Evolutionary conservation across 1,140 invertebrate genomes (phyloP).

Genomic region (Caenorhabditis latens): DNA sequence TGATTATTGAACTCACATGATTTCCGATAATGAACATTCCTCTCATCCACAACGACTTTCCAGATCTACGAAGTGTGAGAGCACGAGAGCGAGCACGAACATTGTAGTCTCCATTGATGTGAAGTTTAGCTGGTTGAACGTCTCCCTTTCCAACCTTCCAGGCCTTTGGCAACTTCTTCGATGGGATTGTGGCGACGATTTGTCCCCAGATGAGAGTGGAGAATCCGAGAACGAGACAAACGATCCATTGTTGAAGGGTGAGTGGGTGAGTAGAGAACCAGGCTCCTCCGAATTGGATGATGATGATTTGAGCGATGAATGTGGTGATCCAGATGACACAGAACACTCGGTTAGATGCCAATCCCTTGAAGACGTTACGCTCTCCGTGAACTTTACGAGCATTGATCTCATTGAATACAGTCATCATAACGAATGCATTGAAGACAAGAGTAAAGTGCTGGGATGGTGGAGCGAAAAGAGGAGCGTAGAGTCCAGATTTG

Average conservation of each 20-base stretch:
- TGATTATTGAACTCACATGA: conserved; percentile 69
- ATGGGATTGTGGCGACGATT: conserved; percentile 89
- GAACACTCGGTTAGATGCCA: conserved; percentile 93
- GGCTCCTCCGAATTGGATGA: conserved; percentile 95
- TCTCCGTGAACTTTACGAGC: conserved; percentile 99
- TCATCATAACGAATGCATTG: conserved; percentile 99
- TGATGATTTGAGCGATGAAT: conserved; percentile 91
- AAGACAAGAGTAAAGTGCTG: conserved; percentile 99
- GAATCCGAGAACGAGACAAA: conserved; percentile 96
- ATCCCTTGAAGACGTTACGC: conserved; percentile 86
- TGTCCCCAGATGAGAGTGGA: conserved; percentile 97
- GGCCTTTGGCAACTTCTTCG: conserved; percentile 67
- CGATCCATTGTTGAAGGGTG: conserved; percentile 93
- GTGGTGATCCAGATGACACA: conserved; percentile 97
- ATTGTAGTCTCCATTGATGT: conserved; percentile 65
- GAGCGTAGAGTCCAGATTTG: conserved; percentile 84
- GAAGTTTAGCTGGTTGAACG: conserved; percentile 56
- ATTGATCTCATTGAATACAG: conserved; percentile 99
- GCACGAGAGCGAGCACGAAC: conserved; percentile 60
- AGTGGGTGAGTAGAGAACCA: conserved; percentile 94
- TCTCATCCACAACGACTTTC: conserved; percentile 70
- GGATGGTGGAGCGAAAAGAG: conserved; percentile 85
- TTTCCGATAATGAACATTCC: conserved; percentile 74
- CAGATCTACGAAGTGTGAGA: conserved; percentile 62
- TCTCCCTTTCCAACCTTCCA: conserved; percentile 66